Evolutionary conservation across 2,888 invertebrate genomes (phyloP), one percentile per base, ranked within the genome.

Genomic region (Gandaritis pyraliata): DNA sequence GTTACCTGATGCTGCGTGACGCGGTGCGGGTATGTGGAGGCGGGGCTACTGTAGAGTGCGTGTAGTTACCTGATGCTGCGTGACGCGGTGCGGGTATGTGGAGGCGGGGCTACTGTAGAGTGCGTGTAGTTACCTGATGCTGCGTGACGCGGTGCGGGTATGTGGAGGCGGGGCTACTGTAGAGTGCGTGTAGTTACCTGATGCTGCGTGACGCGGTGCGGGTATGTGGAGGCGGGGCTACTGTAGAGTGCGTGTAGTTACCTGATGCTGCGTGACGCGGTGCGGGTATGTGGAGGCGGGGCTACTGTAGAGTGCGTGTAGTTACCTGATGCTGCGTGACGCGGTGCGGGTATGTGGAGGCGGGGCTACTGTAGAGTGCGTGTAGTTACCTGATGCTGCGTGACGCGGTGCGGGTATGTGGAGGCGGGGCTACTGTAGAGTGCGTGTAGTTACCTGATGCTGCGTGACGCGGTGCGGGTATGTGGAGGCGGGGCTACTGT

Each of bases 181-280:
- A n/a, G n/a, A n/a, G 6, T 23, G 23, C 6, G 23, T 2, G 23
- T 33, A 33, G 1, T 33, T 1, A 84, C 85, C 84, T 86, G 86
- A 75, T 88, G 87, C 75, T 80, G 93, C 78, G 74, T 86, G 89
- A 70, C 93, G 94, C 80, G 95, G 93, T 80, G 95, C 95, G 81
- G 95, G 95, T 84, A 96, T 95, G 92, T 95, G 96, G 73, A 96
- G 93, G 80, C 95, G 95, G n/a, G n/a, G n/a, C n/a, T n/a, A n/a
- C n/a, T n/a, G n/a, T n/a, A n/a, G n/a, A n/a, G 6, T 23, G 23
- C 6, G 23, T 2, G 23, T 33, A 33, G 1, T 33, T 1, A 84
- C 85, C 84, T 86, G 86, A 75, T 88, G 87, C 75, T 80, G 93
- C 78, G 74, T 86, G 89, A 70, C 93, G 94, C 80, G 95, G 93